Percentiles rank a stretch among this genome's conserved stretches.
Evolutionary conservation across 2,888 invertebrate genomes (phyloP).

Genomic region (Drosophila multiciliata): DNA sequence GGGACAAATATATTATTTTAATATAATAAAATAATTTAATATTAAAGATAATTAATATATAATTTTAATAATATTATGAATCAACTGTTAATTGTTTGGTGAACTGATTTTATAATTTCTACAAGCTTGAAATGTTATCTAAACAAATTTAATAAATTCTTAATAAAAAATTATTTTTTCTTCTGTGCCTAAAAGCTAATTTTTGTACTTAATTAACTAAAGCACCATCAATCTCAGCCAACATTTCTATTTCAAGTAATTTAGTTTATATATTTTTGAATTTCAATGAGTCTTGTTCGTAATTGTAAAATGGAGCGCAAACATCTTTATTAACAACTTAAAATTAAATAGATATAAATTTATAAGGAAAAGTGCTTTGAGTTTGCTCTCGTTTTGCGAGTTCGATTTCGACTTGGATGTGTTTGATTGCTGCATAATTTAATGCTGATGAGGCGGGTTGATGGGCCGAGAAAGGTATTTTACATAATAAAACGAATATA

Average conservation of each 20-base stretch:
- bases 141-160: not conserved
- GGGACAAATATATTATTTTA: not conserved
- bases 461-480: conserved; percentile 75
- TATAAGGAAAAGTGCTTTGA: conserved; percentile 1
- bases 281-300: conserved; percentile 43
- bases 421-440: conserved; percentile 73
- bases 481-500: conserved; percentile 77
- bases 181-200: rapidly evolving
- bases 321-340: conserved; percentile 57
- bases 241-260: conserved; percentile 32
- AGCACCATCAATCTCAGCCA: too few relatives aligned
- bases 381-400: conserved; percentile 9
- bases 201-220: too few relatives aligned
- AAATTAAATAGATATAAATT: not conserved
- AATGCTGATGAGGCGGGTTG: conserved; percentile 69
- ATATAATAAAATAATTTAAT: not conserved
- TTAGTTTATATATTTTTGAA: conserved; percentile 8
- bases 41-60: too few relatives aligned
- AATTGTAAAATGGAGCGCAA: conserved; percentile 43
- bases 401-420: conserved; percentile 25
- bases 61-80: not conserved
- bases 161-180: not conserved
- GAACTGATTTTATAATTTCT: not conserved
- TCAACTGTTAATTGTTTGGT: not conserved
- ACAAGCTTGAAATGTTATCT: not conserved